These are phyloP conservation scores for Pseudotriccus pelzelni DNA, from an alignment of 2,797 vertebrate species.

Conservation along the genomic window DNA sequence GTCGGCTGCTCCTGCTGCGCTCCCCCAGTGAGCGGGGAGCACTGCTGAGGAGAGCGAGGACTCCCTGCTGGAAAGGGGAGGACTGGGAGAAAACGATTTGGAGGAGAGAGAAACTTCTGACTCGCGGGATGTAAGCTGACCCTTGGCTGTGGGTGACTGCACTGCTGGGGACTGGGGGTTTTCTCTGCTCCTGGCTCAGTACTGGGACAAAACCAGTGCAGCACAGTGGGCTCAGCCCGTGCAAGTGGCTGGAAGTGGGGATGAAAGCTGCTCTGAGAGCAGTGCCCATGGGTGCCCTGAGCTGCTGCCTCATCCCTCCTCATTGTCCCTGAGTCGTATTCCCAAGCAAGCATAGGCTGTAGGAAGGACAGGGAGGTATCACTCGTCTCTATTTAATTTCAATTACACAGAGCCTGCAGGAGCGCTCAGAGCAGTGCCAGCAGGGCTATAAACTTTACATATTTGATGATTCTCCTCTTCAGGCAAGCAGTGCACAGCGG, in stretches of 20 bases:
- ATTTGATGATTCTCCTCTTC: neutral
- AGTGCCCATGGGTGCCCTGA: neutral
- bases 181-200: fast-evolving
- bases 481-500: neutral
- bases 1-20: neutral
- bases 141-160: neutral
- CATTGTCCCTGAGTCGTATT: fast-evolving
- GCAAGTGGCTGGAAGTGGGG: neutral
- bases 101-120: neutral
- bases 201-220: fast-evolving
- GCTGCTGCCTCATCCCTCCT: neutral
- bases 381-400: neutral
- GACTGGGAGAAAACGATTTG: neutral
- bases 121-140: fast-evolving
- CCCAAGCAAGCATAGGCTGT: neutral
- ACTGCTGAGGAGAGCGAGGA: neutral
- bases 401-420: neutral
- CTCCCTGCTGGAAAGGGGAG: neutral
- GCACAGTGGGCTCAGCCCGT: fast-evolving
- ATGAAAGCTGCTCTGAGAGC: neutral
- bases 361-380: neutral
- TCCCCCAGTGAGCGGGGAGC: neutral
- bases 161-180: fast-evolving
- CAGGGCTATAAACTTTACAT: neutral
- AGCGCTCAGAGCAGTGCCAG: neutral